Evolutionary conservation across 1,140 invertebrate genomes (phyloP).

Genomic region (Drosophila aff.): DNA sequence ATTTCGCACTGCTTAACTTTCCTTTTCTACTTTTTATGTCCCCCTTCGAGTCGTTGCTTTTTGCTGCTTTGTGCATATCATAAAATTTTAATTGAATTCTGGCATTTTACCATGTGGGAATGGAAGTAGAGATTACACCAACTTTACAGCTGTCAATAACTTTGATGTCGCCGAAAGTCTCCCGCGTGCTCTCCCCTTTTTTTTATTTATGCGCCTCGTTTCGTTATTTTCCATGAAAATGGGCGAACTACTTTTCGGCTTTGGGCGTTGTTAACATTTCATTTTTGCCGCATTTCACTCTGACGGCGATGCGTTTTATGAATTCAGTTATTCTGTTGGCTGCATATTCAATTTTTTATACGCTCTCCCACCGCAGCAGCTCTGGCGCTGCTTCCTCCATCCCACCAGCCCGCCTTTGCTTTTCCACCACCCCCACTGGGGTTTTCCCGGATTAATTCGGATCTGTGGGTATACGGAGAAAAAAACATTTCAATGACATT

Average conservation of each 20-base stretch:
- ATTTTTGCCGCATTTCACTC: conserved; percentile 56
- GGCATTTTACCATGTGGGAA: conserved; percentile 68
- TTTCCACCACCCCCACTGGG: neutral
- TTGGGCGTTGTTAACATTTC: conserved; percentile 65
- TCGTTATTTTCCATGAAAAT: conserved; percentile 46
- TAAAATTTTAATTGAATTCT: conserved; percentile 83
- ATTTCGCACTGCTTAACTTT: conserved; percentile 40
- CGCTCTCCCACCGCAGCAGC: conserved; percentile 34
- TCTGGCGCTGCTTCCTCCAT: conserved; percentile 15
- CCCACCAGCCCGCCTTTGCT: neutral
- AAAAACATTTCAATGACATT: conserved; percentile 55
- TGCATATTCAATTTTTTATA: conserved; percentile 69
- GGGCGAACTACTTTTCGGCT: conserved; percentile 76
- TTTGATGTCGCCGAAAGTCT: conserved; percentile 58
- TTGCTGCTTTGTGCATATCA: conserved; percentile 70
- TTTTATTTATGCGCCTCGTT: conserved; percentile 71
- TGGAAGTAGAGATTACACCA: conserved; percentile 56
- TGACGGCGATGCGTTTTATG: conserved; percentile 46
- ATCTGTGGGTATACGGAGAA: conserved; percentile 6
- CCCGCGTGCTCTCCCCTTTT: neutral
- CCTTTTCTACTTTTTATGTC: conserved; percentile 40
- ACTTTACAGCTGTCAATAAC: conserved; percentile 81
- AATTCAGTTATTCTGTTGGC: conserved; percentile 65
- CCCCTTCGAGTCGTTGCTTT: conserved; percentile 19
- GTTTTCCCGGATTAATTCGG: conserved; percentile 60